Percentiles rank a stretch among this genome's conserved stretches.
These are phyloP conservation scores for Chloroceryle inda DNA, from an alignment of 2,797 vertebrate genomes.

Conservation along the genomic window DNA sequence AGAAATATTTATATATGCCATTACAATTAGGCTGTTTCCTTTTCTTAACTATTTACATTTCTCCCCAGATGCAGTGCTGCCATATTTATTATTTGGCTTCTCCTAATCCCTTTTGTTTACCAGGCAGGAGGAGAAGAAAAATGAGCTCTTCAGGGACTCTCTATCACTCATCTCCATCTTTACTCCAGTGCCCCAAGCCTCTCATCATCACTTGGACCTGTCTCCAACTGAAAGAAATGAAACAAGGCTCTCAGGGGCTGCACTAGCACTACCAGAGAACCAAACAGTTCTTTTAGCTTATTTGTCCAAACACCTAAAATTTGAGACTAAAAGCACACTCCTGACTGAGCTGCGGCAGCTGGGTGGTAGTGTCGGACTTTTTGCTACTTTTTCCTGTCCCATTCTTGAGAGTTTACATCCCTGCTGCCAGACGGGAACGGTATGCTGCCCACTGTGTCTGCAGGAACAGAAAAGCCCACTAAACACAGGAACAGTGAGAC, in stretches of 20 bases:
- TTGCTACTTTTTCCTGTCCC: background rate
- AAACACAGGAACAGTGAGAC: background rate
- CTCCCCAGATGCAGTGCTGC: background rate
- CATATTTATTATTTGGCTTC: background rate
- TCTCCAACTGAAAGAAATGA: background rate
- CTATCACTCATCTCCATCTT: background rate
- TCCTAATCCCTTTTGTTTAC: background rate
- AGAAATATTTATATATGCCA: conserved; percentile 46
- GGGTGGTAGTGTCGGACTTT: background rate
- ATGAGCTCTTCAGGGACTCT: background rate
- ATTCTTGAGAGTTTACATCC: background rate
- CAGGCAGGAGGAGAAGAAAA: background rate
- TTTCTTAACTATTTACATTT: conserved; percentile 12
- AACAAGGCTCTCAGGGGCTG: background rate
- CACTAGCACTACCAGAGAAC: background rate
- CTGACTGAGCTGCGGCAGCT: background rate
- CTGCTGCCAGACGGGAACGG: background rate
- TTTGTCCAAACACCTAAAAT: background rate
- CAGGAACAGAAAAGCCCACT: background rate
- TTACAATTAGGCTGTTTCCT: conserved; percentile 7
- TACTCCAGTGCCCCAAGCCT: background rate
- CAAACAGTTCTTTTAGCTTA: background rate
- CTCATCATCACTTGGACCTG: background rate
- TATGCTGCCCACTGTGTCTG: background rate
- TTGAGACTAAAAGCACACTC: background rate